Evolutionary conservation across 1,140 invertebrate species (phyloP).

Genomic region (Apocrypta bakeri): DNA sequence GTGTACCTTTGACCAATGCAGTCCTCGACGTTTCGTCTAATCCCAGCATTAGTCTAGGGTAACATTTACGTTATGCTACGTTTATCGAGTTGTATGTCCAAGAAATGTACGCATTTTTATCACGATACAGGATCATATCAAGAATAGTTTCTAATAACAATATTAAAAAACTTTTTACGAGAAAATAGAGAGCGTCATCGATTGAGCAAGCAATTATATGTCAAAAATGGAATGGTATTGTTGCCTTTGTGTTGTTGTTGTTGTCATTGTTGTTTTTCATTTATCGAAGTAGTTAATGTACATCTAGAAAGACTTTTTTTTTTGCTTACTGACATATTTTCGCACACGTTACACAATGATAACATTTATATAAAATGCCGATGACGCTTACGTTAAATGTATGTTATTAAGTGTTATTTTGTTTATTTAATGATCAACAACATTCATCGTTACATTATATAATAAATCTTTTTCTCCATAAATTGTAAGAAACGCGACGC

Average conservation of each 20-base stretch:
- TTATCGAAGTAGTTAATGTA: slow-evolving; percentile 26
- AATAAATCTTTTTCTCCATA: slow-evolving; percentile 32
- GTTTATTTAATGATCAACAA: slow-evolving; percentile 40
- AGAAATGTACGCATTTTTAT: neutral
- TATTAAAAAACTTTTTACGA: slow-evolving; percentile 25
- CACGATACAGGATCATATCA: slow-evolving; percentile 44
- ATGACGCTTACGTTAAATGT: slow-evolving; percentile 53
- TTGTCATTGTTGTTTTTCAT: neutral
- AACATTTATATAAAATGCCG: slow-evolving; percentile 45
- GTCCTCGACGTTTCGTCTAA: neutral
- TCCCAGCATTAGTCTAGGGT: neutral
- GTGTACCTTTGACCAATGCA: slow-evolving; percentile 9
- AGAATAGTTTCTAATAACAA: slow-evolving; percentile 46
- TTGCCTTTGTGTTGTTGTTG: neutral
- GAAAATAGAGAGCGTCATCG: slow-evolving; percentile 36
- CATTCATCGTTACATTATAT: slow-evolving; percentile 18
- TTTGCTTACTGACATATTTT: slow-evolving; percentile 13
- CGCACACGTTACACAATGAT: slow-evolving; percentile 19
- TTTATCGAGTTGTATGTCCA: neutral
- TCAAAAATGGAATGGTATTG: slow-evolving; percentile 36
- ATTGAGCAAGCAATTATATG: slow-evolving; percentile 31
- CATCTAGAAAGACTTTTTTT: neutral
- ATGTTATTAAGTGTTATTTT: slow-evolving; percentile 38
- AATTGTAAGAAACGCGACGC: neutral
- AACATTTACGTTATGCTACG: neutral